phyloP scores from a whole-genome alignment of 2,888 invertebrate species.

The Andrena hattorfiana region DNA sequence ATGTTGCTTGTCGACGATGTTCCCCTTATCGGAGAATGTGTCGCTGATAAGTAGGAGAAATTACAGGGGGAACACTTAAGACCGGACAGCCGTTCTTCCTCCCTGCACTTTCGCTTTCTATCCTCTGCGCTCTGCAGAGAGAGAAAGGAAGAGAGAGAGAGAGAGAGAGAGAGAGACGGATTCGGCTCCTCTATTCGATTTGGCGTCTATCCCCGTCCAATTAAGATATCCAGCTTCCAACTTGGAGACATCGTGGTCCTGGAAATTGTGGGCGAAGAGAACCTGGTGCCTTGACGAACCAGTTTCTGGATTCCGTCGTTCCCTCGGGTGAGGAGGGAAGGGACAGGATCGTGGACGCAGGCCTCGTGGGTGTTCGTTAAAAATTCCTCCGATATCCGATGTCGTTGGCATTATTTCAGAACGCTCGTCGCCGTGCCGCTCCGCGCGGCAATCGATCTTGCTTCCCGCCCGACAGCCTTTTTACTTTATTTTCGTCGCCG shows the following conservation, averaged over 20 bases:
- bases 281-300: neutral
- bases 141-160: neutral
- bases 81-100: slow-evolving; percentile 18
- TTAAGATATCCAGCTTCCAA: neutral
- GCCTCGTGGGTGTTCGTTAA: slow-evolving; percentile 52
- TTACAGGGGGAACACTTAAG: slow-evolving; percentile 55
- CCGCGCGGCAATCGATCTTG: slow-evolving; percentile 60
- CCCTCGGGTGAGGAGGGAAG: neutral
- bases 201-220: neutral
- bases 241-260: neutral
- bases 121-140: neutral
- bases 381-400: slow-evolving; percentile 59
- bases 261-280: neutral
- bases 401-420: slow-evolving; percentile 66
- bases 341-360: neutral
- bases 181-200: slow-evolving; percentile 13
- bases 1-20: slow-evolving; percentile 50
- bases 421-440: slow-evolving; percentile 33
- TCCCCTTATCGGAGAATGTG: slow-evolving; percentile 56
- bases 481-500: slow-evolving; percentile 58
- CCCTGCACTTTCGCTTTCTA: slow-evolving; percentile 14
- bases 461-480: slow-evolving; percentile 46
- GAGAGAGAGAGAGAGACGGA: slow-evolving; percentile 2
- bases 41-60: slow-evolving; percentile 55
- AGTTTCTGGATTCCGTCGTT: slow-evolving; percentile 1